Conservation (phyloP, 1,140 invertebrate species). For the Zaprionus ghesquierei region DNA sequence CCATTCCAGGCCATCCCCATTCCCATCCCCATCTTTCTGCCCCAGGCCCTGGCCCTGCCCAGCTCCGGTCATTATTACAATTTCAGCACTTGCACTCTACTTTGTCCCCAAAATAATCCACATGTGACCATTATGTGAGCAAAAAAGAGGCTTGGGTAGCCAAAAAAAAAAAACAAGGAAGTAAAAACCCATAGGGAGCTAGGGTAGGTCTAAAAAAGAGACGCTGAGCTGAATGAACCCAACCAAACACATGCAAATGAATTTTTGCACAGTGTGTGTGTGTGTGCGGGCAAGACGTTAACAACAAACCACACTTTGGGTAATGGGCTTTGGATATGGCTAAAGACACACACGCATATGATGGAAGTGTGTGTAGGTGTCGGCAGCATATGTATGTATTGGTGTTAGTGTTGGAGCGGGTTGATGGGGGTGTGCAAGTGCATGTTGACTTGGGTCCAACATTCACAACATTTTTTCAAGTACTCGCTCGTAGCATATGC, state of each 20-base stretch:
- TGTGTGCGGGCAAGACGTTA: constrained; percentile 53
- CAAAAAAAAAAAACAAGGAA: constrained; percentile 1
- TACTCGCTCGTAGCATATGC: constrained; percentile 9
- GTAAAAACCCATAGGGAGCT: background rate
- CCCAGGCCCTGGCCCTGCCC: background rate
- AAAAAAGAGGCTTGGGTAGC: constrained; percentile 1
- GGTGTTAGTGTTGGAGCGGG: too few relatives aligned
- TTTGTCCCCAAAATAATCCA: constrained; percentile 30
- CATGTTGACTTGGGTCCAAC: constrained; percentile 60
- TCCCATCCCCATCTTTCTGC: too few relatives aligned
- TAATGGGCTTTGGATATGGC: constrained; percentile 55
- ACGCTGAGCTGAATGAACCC: constrained; percentile 14
- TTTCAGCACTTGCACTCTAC: constrained; percentile 35
- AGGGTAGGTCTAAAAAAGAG: background rate
- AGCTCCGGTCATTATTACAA: constrained; percentile 26
- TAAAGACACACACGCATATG: constrained; percentile 33
- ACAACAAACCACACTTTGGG: constrained; percentile 67
- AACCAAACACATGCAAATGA: constrained; percentile 21
- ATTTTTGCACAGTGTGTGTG: background rate
- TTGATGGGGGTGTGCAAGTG: constrained; percentile 52
- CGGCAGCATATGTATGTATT: background rate
- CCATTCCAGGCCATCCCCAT: background rate
- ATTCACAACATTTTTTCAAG: constrained; percentile 32
- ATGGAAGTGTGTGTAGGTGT: constrained; percentile 37
- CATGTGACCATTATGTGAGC: constrained; percentile 7